phyloP scores from a whole-genome alignment of 2,113 vertebrate species.

The Antigone vipio region DNA sequence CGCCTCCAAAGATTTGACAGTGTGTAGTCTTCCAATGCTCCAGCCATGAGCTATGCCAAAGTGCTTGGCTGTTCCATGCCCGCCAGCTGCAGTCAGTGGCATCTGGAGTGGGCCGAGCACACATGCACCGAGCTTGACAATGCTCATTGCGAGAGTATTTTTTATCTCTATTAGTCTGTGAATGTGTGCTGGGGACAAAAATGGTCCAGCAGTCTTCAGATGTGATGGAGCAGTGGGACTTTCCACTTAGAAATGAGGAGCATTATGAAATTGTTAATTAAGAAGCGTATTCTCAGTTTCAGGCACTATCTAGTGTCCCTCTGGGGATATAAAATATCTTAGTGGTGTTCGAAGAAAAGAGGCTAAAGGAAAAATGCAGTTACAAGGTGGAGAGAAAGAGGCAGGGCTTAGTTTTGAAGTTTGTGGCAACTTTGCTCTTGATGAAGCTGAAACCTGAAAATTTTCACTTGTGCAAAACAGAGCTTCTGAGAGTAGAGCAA shows the following conservation, averaged over 20 bases:
- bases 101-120: background rate
- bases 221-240: background rate
- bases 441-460: background rate
- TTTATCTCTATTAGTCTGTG: background rate
- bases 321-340: background rate
- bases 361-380: background rate
- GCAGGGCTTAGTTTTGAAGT: background rate
- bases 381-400: background rate
- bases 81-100: background rate
- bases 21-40: accelerated
- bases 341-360: background rate
- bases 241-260: background rate
- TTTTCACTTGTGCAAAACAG: background rate
- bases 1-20: no score
- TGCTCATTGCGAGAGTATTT: background rate
- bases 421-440: background rate
- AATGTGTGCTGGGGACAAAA: background rate
- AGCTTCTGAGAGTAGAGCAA: background rate
- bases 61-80: background rate
- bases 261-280: background rate
- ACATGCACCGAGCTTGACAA: background rate
- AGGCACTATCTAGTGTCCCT: background rate
- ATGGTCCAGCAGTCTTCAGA: background rate
- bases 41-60: background rate
- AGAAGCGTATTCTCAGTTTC: background rate